phyloP scores from a whole-genome alignment of 2,113 vertebrate genomes.

The Spheniscus mendiculus region DNA sequence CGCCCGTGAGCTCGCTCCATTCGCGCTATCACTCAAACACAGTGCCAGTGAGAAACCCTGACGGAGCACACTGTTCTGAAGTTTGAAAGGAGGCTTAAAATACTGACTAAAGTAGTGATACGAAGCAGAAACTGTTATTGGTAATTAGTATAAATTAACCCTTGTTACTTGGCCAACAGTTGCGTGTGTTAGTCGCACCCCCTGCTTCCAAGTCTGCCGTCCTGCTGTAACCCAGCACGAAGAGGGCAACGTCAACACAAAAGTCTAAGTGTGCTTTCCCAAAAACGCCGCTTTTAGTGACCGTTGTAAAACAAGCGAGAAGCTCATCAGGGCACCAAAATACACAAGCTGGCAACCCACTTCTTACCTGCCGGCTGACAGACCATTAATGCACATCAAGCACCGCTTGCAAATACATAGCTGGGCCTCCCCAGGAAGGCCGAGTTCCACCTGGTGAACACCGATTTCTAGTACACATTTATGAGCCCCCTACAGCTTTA shows the following conservation, averaged over 20 bases:
- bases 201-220: neutral
- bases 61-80: fast-evolving
- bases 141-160: neutral
- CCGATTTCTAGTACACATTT: too few relatives aligned
- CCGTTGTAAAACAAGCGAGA: fast-evolving
- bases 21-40: fast-evolving
- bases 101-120: neutral
- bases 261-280: neutral
- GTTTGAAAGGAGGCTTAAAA: neutral
- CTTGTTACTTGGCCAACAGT: neutral
- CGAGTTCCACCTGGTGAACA: neutral
- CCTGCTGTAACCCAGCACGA: neutral
- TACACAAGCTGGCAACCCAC: fast-evolving
- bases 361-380: neutral
- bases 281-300: fast-evolving
- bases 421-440: too few relatives aligned
- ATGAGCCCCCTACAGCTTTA: neutral
- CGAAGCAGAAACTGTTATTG: neutral
- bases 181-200: neutral
- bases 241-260: neutral
- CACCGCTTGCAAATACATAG: too few relatives aligned
- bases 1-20: neutral
- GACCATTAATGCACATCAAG: fast-evolving
- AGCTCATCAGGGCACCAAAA: neutral
- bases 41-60: neutral